phyloP scores from a whole-genome alignment of 1,140 invertebrate genomes.

The Macrosteles quadrilineatus region DNA sequence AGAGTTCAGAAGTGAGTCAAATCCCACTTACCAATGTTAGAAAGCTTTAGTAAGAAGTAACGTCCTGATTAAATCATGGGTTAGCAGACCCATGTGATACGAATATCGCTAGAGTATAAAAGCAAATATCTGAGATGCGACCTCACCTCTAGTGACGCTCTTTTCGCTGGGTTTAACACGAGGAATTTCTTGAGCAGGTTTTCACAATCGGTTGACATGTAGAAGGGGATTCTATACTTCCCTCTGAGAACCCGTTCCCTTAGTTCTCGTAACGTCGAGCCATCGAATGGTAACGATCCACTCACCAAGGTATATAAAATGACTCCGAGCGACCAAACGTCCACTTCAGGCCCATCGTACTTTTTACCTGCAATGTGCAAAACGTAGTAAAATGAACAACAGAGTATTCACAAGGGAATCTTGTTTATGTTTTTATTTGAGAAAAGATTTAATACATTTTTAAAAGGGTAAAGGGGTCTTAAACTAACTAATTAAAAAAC shows the following conservation, averaged over 20 bases:
- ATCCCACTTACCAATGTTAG: too few relatives aligned
- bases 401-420: too few relatives aligned
- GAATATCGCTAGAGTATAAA: too few relatives aligned
- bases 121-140: background rate
- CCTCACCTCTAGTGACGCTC: conserved; percentile 93
- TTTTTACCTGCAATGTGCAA: conserved; percentile 79
- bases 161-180: conserved; percentile 96
- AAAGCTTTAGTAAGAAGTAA: too few relatives aligned
- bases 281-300: conserved; percentile 99
- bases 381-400: too few relatives aligned
- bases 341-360: conserved; percentile 99
- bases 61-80: too few relatives aligned
- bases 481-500: too few relatives aligned
- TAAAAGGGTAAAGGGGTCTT: too few relatives aligned
- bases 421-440: too few relatives aligned
- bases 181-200: conserved; percentile 99
- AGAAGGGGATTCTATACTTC: conserved; percentile 99
- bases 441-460: too few relatives aligned
- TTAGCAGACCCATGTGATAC: too few relatives aligned
- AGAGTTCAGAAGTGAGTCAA: too few relatives aligned
- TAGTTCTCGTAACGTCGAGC: conserved; percentile 96
- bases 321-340: conserved; percentile 99
- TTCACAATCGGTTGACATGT: conserved; percentile 99
- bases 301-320: conserved; percentile 99
- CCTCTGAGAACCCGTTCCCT: conserved; percentile 96